Percentiles rank a stretch among this genome's conserved stretches.
These are phyloP conservation scores for Dolichotis patagonum DNA, from an alignment of 2,113 vertebrate species.

Conservation along the genomic window DNA sequence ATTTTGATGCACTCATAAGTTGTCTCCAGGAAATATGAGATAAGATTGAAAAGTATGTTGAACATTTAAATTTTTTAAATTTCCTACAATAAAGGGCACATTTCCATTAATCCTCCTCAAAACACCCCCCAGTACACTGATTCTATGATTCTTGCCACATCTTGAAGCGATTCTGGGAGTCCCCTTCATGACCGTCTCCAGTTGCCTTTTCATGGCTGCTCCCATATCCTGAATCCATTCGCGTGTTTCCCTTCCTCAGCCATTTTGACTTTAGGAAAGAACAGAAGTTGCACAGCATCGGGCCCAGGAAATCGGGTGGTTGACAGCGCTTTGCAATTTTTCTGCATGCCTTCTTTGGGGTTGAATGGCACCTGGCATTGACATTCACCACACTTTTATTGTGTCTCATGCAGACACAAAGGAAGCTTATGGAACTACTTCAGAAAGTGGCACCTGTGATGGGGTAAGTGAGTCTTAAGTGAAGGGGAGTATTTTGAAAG, in stretches of 20 bases:
- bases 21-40: background rate
- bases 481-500: background rate
- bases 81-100: background rate
- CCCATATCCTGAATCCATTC: background rate
- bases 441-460: background rate
- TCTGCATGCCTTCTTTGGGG: accelerated
- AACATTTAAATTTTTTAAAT: background rate
- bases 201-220: background rate
- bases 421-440: background rate
- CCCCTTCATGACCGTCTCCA: background rate
- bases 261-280: background rate
- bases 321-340: background rate
- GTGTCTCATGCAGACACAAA: background rate
- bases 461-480: background rate
- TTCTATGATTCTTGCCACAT: background rate
- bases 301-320: background rate
- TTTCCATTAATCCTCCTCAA: background rate
- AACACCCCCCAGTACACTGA: background rate
- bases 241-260: background rate
- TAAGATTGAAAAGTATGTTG: background rate
- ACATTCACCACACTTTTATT: background rate
- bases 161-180: background rate
- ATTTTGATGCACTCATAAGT: background rate
- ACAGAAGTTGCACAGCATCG: too few species aligned
- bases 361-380: background rate